Base-by-base conservation (phyloP, 2,113 vertebrate species). In the Nothobranchius kuhntae region DNA sequence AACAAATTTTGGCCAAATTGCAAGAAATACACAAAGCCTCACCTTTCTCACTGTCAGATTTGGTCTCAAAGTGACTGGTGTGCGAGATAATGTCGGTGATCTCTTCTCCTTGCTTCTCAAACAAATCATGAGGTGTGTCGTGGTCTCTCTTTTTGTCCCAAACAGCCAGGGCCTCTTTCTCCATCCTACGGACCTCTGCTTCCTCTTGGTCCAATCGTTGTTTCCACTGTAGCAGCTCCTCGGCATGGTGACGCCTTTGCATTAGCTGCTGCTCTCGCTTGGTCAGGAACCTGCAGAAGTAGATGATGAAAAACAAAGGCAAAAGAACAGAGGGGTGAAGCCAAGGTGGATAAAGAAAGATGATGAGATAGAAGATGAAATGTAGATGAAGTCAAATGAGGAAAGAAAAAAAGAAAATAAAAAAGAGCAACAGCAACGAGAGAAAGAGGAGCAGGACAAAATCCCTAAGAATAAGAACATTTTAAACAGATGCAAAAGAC, bases 181-280 rank as follows among this genome's bases (percentile, higher is more conserved):
- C 97, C 87, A 99, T 98, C 7, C 80, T 89, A 35, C 92, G 89
- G 15, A 98, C 94, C 77, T 96, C 96, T 0, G 94, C 95, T 65
- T 98, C 96, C 81, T 99, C 97, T 1, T 91, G 93, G 46, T 98
- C 97, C 70, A 98, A 90, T 12, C 95, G 92, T 36, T 94, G 91
- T 58, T 96, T 97, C 96, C 98, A 98, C 75, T 97, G 91, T 30
- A 99, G 81, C 57, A 98, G 77, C 54, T 99, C 97, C 68, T 98
- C 96, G 0, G 96, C 97, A 4, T 99, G 95, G 7, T 93, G 95
- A 0, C 96, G 94, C 24, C 98, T 93, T 14, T 97, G 95, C 93
- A 97, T 95, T 62, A 99, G 91, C 81, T 96, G 96, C 88, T 98
- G 96, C 15, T 99, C 97, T 42, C 97, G 89, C 85, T 98, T 98